Evolutionary conservation across 2,888 invertebrate genomes (phyloP).

Genomic region (Drosophila eohydei): DNA sequence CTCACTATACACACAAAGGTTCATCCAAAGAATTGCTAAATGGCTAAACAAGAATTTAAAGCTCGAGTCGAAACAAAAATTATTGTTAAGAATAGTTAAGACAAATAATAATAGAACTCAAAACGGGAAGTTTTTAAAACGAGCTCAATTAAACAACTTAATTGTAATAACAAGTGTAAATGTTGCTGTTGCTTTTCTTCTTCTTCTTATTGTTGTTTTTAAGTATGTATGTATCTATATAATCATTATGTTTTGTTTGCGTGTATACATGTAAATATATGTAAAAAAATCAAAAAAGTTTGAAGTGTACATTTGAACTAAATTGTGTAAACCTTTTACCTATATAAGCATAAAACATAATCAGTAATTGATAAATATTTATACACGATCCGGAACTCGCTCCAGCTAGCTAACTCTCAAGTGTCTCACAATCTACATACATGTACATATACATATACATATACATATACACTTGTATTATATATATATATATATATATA

Average conservation of each 20-base stretch:
- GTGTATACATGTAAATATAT: slow-evolving; percentile 19
- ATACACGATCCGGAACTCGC: slow-evolving; percentile 58
- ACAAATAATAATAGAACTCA: slow-evolving; percentile 32
- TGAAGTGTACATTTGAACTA: slow-evolving; percentile 76
- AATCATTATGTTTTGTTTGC: slow-evolving; percentile 19
- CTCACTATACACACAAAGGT: slow-evolving; percentile 53
- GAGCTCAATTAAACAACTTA: slow-evolving; percentile 29
- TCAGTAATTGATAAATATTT: slow-evolving; percentile 70
- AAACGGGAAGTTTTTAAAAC: not conserved
- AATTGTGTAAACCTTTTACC: slow-evolving; percentile 76
- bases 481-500: slow-evolving; percentile 15
- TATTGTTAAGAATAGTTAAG: slow-evolving; percentile 7
- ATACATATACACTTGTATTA: slow-evolving; percentile 18
- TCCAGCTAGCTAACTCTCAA: slow-evolving; percentile 32
- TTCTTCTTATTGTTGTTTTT: slow-evolving; percentile 13
- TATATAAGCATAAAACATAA: slow-evolving; percentile 67
- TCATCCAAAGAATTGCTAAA: slow-evolving; percentile 32
- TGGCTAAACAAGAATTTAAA: slow-evolving; percentile 49
- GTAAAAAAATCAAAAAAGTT: slow-evolving; percentile 45
- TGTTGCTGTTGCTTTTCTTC: not conserved
- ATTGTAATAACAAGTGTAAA: slow-evolving; percentile 12
- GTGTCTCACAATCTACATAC: slow-evolving; percentile 32
- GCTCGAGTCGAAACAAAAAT: slow-evolving; percentile 34
- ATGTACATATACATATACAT: slow-evolving; percentile 18
- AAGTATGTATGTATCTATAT: slow-evolving; percentile 33